Evolutionary conservation across 2,888 invertebrate species (phyloP).

Genomic region (Drosophila paranaensis): DNA sequence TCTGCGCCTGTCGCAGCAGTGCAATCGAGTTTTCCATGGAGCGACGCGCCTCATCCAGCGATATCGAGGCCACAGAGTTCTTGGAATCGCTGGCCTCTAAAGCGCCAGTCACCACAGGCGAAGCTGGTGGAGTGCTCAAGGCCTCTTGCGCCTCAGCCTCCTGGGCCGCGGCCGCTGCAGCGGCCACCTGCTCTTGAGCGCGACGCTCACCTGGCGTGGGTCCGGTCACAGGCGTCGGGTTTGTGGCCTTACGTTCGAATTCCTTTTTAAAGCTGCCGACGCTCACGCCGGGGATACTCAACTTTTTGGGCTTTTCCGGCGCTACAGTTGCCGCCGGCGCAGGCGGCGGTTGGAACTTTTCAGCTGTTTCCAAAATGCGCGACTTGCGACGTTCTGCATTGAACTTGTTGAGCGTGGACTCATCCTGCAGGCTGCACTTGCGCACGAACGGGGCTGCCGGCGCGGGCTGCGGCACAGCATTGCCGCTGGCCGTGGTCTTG

Average conservation of each 20-base stretch:
- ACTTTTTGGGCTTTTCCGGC: constrained; percentile 90
- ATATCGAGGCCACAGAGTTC: constrained; percentile 85
- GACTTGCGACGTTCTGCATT: constrained; percentile 88
- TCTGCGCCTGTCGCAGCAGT: constrained; percentile 86
- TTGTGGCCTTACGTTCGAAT: constrained; percentile 92
- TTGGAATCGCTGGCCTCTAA: constrained; percentile 86
- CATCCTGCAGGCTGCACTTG: constrained; percentile 84
- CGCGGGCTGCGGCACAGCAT: constrained; percentile 27
- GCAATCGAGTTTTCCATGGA: constrained; percentile 89
- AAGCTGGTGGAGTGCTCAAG: constrained; percentile 81
- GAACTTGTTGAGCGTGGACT: constrained; percentile 82
- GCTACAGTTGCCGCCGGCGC: constrained; percentile 33
- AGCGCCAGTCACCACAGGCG: constrained; percentile 65
- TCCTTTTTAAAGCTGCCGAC: constrained; percentile 95
- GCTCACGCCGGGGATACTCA: constrained; percentile 92
- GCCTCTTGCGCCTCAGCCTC: constrained; percentile 58
- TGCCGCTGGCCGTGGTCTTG: constrained; percentile 30
- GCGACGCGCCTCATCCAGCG: constrained; percentile 86
- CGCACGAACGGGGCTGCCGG: constrained; percentile 71
- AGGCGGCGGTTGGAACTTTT: constrained; percentile 88
- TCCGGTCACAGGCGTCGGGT: constrained; percentile 84
- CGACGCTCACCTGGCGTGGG: constrained; percentile 83
- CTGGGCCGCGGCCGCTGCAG: constrained; percentile 70
- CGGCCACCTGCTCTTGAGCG: constrained; percentile 77
- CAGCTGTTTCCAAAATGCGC: constrained; percentile 89